A percentile compares a stretch with the other conserved stretches of the same genome.
phyloP scores from a whole-genome alignment of 2,888 invertebrate genomes.

The Cynaeus angustus region DNA sequence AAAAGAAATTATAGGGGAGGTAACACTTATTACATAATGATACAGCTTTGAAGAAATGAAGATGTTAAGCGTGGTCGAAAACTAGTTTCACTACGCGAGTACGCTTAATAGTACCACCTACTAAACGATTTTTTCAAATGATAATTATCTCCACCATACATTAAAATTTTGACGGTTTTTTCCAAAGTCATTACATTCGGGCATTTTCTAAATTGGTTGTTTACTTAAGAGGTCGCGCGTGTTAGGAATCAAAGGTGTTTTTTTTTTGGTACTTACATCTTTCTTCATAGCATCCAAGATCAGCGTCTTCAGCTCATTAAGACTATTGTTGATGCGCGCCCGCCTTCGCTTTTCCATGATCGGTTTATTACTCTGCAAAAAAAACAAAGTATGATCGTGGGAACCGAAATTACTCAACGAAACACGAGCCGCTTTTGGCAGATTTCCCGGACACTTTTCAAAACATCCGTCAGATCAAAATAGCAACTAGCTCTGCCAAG shows the following conservation, averaged over 20 bases:
- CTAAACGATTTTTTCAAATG: neutral
- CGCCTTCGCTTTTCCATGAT: conserved; percentile 94
- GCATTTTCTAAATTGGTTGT: too few relatives aligned
- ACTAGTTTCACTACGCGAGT: conserved; percentile 5
- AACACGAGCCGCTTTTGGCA: conserved; percentile 61
- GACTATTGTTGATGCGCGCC: conserved; percentile 91
- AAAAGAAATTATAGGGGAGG: conserved; percentile 37
- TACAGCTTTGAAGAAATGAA: conserved; percentile 7
- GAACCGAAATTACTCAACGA: conserved; percentile 25
- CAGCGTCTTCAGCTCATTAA: conserved; percentile 90
- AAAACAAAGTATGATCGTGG: conserved; percentile 48
- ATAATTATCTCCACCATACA: neutral
- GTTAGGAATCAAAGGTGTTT: neutral
- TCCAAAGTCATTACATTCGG: neutral
- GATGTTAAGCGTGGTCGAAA: conserved; percentile 5
- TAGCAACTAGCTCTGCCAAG: conserved; percentile 6
- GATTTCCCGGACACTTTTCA: conserved; percentile 48
- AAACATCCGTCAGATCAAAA: conserved; percentile 46
- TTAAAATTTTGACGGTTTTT: neutral
- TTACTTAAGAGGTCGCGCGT: neutral
- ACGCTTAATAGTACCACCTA: neutral
- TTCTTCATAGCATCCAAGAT: conserved; percentile 90
- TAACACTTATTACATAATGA: conserved; percentile 19
- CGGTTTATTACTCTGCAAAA: conserved; percentile 90
- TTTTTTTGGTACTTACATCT: conserved; percentile 81